Evolutionary conservation across 2,113 vertebrate genomes (phyloP).

Genomic region (Colinus virginianus): DNA sequence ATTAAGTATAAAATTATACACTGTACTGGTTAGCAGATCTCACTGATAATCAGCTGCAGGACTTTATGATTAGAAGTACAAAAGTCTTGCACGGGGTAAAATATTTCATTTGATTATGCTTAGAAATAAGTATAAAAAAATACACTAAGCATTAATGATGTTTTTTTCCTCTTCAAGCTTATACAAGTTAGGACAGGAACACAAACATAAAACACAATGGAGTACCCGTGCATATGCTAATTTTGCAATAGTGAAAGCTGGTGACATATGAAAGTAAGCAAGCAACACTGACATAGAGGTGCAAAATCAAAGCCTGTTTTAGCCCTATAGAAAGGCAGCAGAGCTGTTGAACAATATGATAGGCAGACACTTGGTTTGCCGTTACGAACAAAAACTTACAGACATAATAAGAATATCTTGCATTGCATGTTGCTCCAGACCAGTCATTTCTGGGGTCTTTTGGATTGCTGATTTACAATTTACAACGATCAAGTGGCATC

Average conservation of each 20-base stretch:
- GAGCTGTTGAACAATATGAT: background rate
- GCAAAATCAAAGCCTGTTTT: slow-evolving; percentile 18
- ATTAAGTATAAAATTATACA: background rate
- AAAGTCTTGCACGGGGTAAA: background rate
- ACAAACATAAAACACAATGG: background rate
- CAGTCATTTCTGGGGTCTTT: background rate
- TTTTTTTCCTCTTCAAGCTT: background rate
- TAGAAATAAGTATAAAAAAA: background rate
- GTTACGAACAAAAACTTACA: background rate
- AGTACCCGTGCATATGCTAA: background rate
- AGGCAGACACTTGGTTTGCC: background rate
- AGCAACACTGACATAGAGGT: background rate
- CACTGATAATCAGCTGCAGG: background rate
- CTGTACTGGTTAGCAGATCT: background rate
- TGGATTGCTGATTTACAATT: slow-evolving; percentile 22
- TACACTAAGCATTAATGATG: background rate
- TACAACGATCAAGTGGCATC: background rate
- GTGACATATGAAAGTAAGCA: slow-evolving; percentile 1
- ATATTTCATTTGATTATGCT: background rate
- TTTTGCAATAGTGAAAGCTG: background rate
- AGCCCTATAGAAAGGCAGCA: background rate
- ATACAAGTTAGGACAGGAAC: background rate
- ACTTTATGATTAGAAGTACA: background rate
- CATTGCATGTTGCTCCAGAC: background rate
- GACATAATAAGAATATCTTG: background rate